phyloP scores from a whole-genome alignment of 2,888 invertebrate genomes.

The Oligia strigilis region DNA sequence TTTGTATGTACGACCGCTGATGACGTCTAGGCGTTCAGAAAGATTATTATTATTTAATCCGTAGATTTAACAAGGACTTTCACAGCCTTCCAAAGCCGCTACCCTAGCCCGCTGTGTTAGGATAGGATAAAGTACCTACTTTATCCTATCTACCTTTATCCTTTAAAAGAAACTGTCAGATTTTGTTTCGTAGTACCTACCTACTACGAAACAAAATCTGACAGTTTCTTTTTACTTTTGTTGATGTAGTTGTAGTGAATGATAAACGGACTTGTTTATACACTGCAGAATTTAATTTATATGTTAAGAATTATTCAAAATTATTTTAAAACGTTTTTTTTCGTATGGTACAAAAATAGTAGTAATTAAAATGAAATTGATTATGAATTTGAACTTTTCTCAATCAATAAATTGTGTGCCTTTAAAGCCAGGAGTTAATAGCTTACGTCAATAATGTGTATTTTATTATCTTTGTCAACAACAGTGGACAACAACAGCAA shows the following conservation, averaged over 20 bases:
- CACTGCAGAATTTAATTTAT: neutral
- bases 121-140: no score
- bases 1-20: neutral
- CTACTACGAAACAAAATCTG: neutral
- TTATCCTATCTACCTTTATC: no score
- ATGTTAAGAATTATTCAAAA: neutral
- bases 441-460: neutral
- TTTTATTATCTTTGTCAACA: constrained; percentile 39
- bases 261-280: neutral
- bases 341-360: neutral
- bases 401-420: neutral
- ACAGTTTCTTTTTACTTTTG: neutral
- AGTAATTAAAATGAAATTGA: neutral
- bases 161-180: no score
- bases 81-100: neutral
- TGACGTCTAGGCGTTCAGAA: neutral
- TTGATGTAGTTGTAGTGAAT: no score
- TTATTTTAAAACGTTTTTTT: neutral
- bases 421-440: neutral
- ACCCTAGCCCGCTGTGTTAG: neutral
- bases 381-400: neutral
- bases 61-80: neutral
- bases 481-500: constrained; percentile 71
- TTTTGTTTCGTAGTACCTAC: no score
- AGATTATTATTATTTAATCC: neutral